Conservation (phyloP, 2,888 invertebrate genomes). For the Cephus pygmeus region DNA sequence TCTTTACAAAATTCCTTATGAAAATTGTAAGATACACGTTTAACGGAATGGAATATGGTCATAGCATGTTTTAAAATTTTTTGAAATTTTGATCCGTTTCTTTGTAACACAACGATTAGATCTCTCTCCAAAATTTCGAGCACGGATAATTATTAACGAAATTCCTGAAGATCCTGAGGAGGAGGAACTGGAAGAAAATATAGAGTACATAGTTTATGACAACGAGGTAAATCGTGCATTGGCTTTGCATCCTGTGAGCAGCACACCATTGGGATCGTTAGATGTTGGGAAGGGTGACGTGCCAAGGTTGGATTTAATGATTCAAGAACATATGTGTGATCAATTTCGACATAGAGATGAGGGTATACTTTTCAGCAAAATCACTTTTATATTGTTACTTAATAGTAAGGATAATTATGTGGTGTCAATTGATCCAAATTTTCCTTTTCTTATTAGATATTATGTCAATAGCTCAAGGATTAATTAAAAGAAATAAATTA, state of each 20-base stretch:
- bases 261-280: slow-evolving; percentile 39
- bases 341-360: slow-evolving; percentile 39
- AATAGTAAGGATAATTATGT: not conserved
- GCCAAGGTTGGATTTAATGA: slow-evolving; percentile 33
- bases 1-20: slow-evolving; percentile 40
- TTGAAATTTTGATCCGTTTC: not conserved
- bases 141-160: slow-evolving; percentile 30
- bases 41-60: not conserved
- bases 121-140: slow-evolving; percentile 42
- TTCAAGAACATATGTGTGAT: slow-evolving; percentile 36
- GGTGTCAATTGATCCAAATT: not conserved
- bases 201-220: slow-evolving; percentile 32
- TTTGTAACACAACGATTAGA: slow-evolving; percentile 26
- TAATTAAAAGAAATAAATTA: slow-evolving; percentile 25
- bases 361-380: slow-evolving; percentile 28
- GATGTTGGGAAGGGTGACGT: slow-evolving; percentile 29
- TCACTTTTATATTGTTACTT: not conserved
- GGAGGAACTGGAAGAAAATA: slow-evolving; percentile 21
- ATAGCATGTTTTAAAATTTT: not conserved
- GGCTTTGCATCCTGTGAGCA: slow-evolving; percentile 39
- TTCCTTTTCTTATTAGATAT: slow-evolving; percentile 34
- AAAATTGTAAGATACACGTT: slow-evolving; percentile 36
- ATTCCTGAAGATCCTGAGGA: slow-evolving; percentile 34
- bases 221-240: slow-evolving; percentile 27
- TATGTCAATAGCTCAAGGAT: slow-evolving; percentile 32